Evolutionary conservation across 2,113 vertebrate species (phyloP).

Genomic region (Cyprinodon variegatus): DNA sequence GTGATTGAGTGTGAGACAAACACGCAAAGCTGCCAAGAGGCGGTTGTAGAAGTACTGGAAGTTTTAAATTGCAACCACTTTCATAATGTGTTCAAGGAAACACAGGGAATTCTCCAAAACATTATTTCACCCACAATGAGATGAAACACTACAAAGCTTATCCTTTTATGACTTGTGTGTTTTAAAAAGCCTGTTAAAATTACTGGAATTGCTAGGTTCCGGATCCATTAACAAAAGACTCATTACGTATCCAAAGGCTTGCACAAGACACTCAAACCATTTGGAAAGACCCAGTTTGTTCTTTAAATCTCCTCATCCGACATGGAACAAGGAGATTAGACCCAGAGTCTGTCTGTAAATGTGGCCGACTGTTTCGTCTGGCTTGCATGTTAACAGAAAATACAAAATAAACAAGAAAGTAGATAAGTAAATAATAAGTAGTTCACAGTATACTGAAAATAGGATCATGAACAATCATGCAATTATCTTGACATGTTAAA

Average conservation of each 20-base stretch:
- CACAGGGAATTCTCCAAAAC: conserved; percentile 64
- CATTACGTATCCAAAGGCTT: conserved; percentile 1
- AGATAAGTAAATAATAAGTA: neutral
- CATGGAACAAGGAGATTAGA: conserved; percentile 42
- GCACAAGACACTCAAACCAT: conserved; percentile 17
- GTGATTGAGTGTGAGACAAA: conserved; percentile 56
- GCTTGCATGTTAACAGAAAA: conserved; percentile 22
- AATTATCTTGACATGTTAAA: neutral
- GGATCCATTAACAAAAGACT: conserved; percentile 33
- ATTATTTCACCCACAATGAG: conserved; percentile 55
- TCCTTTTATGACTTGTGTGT: conserved; percentile 19
- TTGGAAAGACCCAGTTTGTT: conserved; percentile 34
- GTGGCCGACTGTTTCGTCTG: conserved; percentile 37
- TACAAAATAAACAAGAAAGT: conserved; percentile 37
- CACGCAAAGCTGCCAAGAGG: conserved; percentile 50
- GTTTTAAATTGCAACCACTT: conserved; percentile 64
- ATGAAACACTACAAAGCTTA: conserved; percentile 49
- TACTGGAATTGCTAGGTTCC: conserved; percentile 37
- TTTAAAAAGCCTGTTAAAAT: conserved; percentile 44
- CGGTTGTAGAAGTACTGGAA: conserved; percentile 55
- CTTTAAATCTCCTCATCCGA: conserved; percentile 44
- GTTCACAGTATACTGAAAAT: conserved; percentile 27
- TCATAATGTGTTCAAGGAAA: conserved; percentile 41
- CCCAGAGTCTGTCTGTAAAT: conserved; percentile 48
- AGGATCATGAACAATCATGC: neutral